Base-by-base conservation (phyloP, 2,797 vertebrate species). In the Alosa sapidissima region DNA sequence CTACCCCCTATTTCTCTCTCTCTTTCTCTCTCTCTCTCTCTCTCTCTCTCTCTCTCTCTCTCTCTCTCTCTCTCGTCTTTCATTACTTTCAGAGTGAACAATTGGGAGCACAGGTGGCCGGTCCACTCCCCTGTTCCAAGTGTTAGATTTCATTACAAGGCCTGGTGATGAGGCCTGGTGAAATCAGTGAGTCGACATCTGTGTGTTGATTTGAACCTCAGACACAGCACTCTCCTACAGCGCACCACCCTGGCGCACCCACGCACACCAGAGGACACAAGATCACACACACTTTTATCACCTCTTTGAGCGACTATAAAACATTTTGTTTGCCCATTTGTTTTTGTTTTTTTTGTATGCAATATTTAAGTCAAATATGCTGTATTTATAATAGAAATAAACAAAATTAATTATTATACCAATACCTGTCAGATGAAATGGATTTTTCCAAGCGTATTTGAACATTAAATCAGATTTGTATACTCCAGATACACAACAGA, bases 61-160 rank as follows among this genome's bases (percentile, higher is more conserved):
- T 85, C 87, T 82, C 45, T n/a, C 41, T 84, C 81, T 81, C 47
- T 24, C 60, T 89, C 83, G 33, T 72, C 68, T 72, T 72, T 72
- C 68, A 84, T 88, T 88, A 89, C 88, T 92, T 88, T 91, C 86
- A 24, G 83, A 92, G 87, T 54, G 89, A 92, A 92, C 91, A 91
- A 92, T 93, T 91, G 87, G 88, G 89, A 89, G 91, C 92, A 92
- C 93, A 94, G 94, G 94, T 95, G 94, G 93, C 90, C 91, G 62
- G 87, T 92, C 91, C 89, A 90, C 89, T 91, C 93, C 92, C 92
- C 91, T 91, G 91, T 88, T 95, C 93, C 93, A 93, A 94, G 92
- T 91, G 92, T 92, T 93, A 93, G 92, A 94, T 94, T 93, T 94
- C 92, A 93, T 92, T 91, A 93, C 92, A 93, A 88, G 5, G 93